A percentile compares a stretch with the other conserved stretches of the same genome.
These are phyloP conservation scores for Macrophya alboannulata DNA, from an alignment of 2,888 invertebrate genomes.

Conservation along the genomic window DNA sequence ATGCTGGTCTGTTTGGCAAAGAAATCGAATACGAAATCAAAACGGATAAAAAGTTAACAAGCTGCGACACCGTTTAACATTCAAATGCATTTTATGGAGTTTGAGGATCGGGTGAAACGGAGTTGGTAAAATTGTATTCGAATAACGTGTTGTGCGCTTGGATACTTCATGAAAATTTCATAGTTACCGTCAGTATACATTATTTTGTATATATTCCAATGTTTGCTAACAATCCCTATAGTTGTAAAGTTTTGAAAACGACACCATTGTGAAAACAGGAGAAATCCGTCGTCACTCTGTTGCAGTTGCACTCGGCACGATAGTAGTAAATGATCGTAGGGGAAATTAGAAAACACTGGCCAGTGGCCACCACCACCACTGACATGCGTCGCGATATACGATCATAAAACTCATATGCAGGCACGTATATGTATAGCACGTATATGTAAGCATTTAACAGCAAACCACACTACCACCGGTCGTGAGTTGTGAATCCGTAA, in stretches of 20 bases:
- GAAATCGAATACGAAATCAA: neutral
- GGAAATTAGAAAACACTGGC: slow-evolving; percentile 43
- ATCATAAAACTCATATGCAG: slow-evolving; percentile 7
- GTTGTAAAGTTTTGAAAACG: neutral
- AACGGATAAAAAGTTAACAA: neutral
- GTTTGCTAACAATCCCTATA: neutral
- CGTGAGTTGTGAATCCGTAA: neutral
- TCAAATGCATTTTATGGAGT: neutral
- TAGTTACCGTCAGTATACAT: slow-evolving; percentile 73
- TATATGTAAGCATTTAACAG: slow-evolving; percentile 7
- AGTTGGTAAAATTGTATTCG: neutral
- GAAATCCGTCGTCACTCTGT: neutral
- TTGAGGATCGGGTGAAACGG: neutral
- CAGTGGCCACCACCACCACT: slow-evolving; percentile 5
- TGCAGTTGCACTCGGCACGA: slow-evolving; percentile 17
- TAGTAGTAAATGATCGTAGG: slow-evolving; percentile 14
- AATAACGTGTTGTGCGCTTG: neutral
- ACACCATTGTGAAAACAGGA: slow-evolving; percentile 21
- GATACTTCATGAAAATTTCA: slow-evolving; percentile 11
- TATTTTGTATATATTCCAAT: slow-evolving; percentile 61
- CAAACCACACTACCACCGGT: neutral
- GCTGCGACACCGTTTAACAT: neutral
- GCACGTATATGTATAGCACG: no score
- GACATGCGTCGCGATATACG: slow-evolving; percentile 23
- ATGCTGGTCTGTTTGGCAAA: neutral